Base-by-base conservation (phyloP, 2,888 invertebrate species). In the Hirtodrosophila alboralis region DNA sequence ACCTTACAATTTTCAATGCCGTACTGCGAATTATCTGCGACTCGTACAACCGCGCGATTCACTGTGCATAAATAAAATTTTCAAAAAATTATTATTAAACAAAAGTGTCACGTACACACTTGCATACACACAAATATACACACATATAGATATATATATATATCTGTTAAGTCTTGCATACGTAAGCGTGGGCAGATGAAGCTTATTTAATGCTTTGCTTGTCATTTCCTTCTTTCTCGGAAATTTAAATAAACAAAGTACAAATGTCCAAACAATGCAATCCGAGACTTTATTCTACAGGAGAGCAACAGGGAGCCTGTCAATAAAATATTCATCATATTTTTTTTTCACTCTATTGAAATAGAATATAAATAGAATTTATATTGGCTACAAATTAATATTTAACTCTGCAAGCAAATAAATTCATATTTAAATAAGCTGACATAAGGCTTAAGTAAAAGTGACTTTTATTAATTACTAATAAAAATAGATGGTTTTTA, bases 1-100 rank as follows among this genome's bases (percentile, higher is more conserved):
- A 75, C 79, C 85, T 81, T 83, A 83, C 59, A 60, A 40, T 64
- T 64, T 72, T 75, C 84, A 80, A 85, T 85, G 80, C 65, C 86
- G 71, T 48, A 49, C 48, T 47, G 26, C 34, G 52, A 21, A 14
- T 57, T 38, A 30, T 33, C 33, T 41, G 21, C 26, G 12, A 13
- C 6, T 43, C 28, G 26, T n/a, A 3, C 36, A 33, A n/a, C n/a
- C n/a, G n/a, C n/a, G 21, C 49, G 47, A 48, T 38, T 59, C 67
- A 47, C 48, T 59, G 48, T 63, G 59, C 58, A 66, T 58, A 60
- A 59, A 58, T 61, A 23, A 3, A 21, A n/a, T n/a, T n/a, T n/a
- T n/a, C 18, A 21, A 3, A 21, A 3, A 21, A 4, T 5, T 4
- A 21, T 4, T 21, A 60, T 83, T 83, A 80, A 79, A 83, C 69